phyloP scores from a whole-genome alignment of 1,140 invertebrate genomes.

The Tetraneura akinire region DNA sequence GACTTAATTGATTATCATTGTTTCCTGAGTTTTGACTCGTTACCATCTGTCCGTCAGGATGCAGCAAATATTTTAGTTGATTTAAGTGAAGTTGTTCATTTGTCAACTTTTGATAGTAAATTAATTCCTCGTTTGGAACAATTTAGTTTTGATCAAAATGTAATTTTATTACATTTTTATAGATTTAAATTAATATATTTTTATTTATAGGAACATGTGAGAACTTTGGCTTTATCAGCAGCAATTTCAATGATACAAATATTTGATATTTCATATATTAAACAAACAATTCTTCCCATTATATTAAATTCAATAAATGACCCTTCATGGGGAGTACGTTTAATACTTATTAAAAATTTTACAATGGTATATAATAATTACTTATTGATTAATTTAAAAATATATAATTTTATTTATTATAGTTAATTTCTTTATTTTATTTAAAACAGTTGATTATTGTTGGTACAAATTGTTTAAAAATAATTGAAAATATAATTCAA shows the following conservation, averaged over 20 bases:
- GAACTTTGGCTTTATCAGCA: slow-evolving; percentile 27
- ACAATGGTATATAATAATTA: not conserved
- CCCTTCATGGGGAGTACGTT: slow-evolving; percentile 13
- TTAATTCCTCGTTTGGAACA: slow-evolving; percentile 25
- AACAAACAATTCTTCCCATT: slow-evolving; percentile 14
- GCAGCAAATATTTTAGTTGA: slow-evolving; percentile 18
- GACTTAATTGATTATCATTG: slow-evolving; percentile 34
- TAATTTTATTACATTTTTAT: slow-evolving; percentile 9
- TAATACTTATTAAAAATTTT: slow-evolving; percentile 14
- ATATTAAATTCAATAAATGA: slow-evolving; percentile 18
- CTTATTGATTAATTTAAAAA: not conserved
- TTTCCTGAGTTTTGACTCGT: slow-evolving; percentile 5
- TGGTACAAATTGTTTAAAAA: slow-evolving; percentile 3
- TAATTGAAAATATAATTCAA: slow-evolving; percentile 32
- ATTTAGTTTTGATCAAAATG: slow-evolving; percentile 38
- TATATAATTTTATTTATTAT: not conserved
- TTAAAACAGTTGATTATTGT: slow-evolving; percentile 8
- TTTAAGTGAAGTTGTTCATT: slow-evolving; percentile 28
- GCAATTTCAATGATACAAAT: slow-evolving; percentile 15
- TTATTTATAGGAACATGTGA: slow-evolving; percentile 13
- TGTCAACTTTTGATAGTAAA: slow-evolving; percentile 26
- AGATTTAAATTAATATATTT: slow-evolving; percentile 27
- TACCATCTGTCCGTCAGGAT: slow-evolving; percentile 28
- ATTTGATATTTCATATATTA: not conserved
- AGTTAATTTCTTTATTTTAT: not conserved